Evolutionary conservation across 1,140 invertebrate genomes (phyloP), one percentile per base, ranked within the genome.

Genomic region (Pomacea maculata): DNA sequence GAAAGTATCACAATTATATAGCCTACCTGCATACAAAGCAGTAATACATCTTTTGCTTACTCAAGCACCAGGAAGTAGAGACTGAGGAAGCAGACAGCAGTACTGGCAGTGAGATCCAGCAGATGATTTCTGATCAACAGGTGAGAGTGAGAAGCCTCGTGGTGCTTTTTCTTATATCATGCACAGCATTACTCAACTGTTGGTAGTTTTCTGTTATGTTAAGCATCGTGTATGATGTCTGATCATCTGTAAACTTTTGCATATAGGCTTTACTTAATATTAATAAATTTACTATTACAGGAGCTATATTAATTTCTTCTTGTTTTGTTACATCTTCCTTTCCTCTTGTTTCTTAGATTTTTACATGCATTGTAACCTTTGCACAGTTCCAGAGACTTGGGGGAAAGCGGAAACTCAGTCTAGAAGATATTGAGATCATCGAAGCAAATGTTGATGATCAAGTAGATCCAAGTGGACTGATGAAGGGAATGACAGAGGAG

Each of bases 401-500:
- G 83, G 93, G 93, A 0, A 90, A 90, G 70, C 88, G 88, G 55
- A 87, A 92, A 29, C 88, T 93, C 75, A 91, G 92, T 72, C 88
- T 93, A 25, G 92, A 93, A 73, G 91, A 92, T 75, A 91, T 93
- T 25, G 91, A 94, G 78, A 93, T 97, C 78, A 95, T 98, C 54
- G 95, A 98, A 89, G 95, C 98, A 8, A 95, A 95, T 87, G 95
- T 95, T 55, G 94, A 95, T 86, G 95, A 97, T 89, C 95, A 97
- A 0, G 91, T 97, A 82, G 94, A 95, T 14, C 95, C 96, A 84
- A 93, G 95, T 79, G 94, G 97, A 89, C 87, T 97, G 84, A 94
- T 95, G 0, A 96, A 96, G 86, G 94, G 95, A 0, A 88, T 97
- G 34, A 95, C 96, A 61, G 95, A 97, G 86, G 95, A 96, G 85